Evolutionary conservation across 2,888 invertebrate genomes (phyloP).

Genomic region (Smittia aterrima): DNA sequence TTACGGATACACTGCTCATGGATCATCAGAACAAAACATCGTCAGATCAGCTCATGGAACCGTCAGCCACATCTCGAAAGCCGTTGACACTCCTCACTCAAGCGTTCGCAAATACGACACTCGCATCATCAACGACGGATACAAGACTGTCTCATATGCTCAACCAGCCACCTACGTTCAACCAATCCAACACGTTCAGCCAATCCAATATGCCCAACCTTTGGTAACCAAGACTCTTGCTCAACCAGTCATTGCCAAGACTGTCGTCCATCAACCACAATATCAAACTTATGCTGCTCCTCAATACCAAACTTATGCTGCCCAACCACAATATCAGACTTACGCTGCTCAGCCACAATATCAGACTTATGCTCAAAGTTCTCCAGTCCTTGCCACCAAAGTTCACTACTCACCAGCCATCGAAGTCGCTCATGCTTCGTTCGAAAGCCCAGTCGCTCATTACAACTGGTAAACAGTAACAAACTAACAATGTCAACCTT

Average conservation of each 20-base stretch:
- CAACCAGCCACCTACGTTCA: conserved; percentile 12
- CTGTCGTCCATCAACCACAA: conserved; percentile 7
- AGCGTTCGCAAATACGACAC: conserved; percentile 42
- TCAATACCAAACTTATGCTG: not conserved
- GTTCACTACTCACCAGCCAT: conserved; percentile 33
- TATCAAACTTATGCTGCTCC: not conserved
- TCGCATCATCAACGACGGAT: conserved; percentile 30
- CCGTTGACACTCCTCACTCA: conserved; percentile 42
- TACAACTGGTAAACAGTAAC: conserved; percentile 38
- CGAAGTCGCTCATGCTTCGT: conserved; percentile 32
- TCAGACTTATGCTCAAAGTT: conserved; percentile 13
- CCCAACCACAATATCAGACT: not conserved
- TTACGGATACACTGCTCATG: conserved; percentile 6
- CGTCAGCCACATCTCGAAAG: conserved; percentile 42
- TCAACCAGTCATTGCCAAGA: conserved; percentile 12
- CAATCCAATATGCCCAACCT: not conserved
- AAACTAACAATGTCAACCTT: not conserved
- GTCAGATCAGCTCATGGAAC: conserved; percentile 40
- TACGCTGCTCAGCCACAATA: not conserved
- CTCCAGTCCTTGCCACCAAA: conserved; percentile 24
- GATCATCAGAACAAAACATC: conserved; percentile 40
- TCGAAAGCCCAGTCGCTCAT: conserved; percentile 31
- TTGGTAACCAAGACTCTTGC: not conserved
- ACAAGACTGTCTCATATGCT: conserved; percentile 25
- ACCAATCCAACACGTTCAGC: not conserved